Evolutionary conservation across 1,140 invertebrate genomes (phyloP), one percentile per base, ranked within the genome.

Genomic region (Papilio xuthus): DNA sequence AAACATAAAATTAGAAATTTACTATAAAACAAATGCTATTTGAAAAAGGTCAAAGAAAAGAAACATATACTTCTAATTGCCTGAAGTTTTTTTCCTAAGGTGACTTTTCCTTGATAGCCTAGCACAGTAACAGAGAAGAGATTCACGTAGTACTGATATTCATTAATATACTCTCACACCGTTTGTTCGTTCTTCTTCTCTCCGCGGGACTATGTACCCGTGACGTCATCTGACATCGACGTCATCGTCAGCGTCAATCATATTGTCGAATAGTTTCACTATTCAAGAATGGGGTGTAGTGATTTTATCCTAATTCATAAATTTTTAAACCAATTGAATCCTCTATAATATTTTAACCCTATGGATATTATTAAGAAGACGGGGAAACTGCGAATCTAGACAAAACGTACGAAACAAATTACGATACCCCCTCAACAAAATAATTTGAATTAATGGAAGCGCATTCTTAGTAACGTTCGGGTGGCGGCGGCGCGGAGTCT

Each of bases 391-490:
- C 79, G 83, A 88, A 87, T 88, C 84, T 75, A 83, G 81, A 87
- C 83, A 82, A 89, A 86, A 92, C 86, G 82, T 81, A 78, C 84
- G 88, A 67, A 76, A 88, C 86, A 90, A 90, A 91, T 89, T 88
- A 88, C 82, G 82, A 78, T 76, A 81, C 79, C 83, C 83, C 56
- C 60, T 67, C 80, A 84, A 86, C 84, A 83, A 86, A 88, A 92
- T 90, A 91, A 90, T 89, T 91, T 90, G 86, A 90, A 91, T 90
- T 91, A 92, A 92, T 90, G 86, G 80, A 85, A 84, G 85, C 81
- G 87, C 88, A 88, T 91, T 88, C 88, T 89, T 85, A 84, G 83
- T 90, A 84, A 85, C 85, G 83, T 83, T 85, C 81, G 82, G 77
- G 81, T 81, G 82, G 78, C 82, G 82, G 78, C 80, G 42, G 79